Percentiles rank a stretch among this genome's conserved stretches.
Conservation (phyloP, 2,888 invertebrate genomes). For the Automeris io region DNA sequence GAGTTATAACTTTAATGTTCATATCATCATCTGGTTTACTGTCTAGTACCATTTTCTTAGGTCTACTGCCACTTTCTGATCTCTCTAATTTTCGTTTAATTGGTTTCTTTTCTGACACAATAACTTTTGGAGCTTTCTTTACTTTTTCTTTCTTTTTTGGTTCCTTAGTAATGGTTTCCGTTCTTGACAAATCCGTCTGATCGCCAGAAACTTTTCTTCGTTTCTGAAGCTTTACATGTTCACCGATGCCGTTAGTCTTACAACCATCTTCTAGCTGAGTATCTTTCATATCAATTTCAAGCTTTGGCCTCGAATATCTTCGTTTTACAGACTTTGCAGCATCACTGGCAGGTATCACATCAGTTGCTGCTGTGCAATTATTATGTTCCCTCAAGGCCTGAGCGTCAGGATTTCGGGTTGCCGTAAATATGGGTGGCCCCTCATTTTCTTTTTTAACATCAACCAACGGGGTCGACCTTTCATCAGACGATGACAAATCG, state of each 20-base stretch:
- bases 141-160: conserved; percentile 46
- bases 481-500: conserved; percentile 69
- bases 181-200: conserved; percentile 39
- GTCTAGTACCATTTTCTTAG: conserved; percentile 49
- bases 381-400: conserved; percentile 64
- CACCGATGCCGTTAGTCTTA: conserved; percentile 71
- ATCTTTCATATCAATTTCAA: conserved; percentile 70
- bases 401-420: conserved; percentile 58
- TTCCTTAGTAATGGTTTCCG: conserved; percentile 48
- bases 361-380: conserved; percentile 29
- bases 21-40: conserved; percentile 11
- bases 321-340: conserved; percentile 54
- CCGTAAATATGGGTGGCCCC: conserved; percentile 47
- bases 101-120: conserved; percentile 55
- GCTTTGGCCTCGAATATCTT: conserved; percentile 62
- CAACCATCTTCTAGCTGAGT: conserved; percentile 62
- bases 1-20: conserved; percentile 35
- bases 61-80: conserved; percentile 30
- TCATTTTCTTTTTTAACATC: conserved; percentile 71
- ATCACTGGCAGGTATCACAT: conserved; percentile 27
- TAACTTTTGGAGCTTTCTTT: conserved; percentile 44
- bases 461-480: conserved; percentile 59
- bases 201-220: conserved; percentile 72
- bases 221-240: conserved; percentile 71
- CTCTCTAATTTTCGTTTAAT: conserved; percentile 62